These are phyloP conservation scores for Eupsilia transversa DNA, from an alignment of 2,888 invertebrate species.

Conservation along the genomic window DNA sequence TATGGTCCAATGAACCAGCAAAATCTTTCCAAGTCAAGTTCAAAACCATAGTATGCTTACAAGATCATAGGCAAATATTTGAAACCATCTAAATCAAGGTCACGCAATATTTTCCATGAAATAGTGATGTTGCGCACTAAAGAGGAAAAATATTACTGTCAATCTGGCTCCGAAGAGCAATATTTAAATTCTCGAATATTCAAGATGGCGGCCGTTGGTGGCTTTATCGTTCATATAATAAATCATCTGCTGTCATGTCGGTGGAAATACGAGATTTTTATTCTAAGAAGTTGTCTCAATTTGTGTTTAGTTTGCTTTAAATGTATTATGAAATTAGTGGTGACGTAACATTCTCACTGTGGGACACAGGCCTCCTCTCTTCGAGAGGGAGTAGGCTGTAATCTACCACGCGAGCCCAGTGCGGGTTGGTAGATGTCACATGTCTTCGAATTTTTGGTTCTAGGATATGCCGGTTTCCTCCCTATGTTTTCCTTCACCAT, in stretches of 20 bases:
- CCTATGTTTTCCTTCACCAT: no score
- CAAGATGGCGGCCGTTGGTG: conserved; percentile 76
- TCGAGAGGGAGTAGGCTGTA: no score
- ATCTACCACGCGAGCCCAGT: no score
- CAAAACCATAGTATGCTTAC: background rate
- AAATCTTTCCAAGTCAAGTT: background rate
- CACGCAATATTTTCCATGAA: conserved; percentile 44
- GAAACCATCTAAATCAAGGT: conserved; percentile 43
- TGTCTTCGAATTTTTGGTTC: no score
- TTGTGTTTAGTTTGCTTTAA: conserved; percentile 61
- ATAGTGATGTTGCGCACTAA: conserved; percentile 57
- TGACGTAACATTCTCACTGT: background rate
- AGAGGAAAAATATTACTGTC: conserved; percentile 68
- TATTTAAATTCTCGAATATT: conserved; percentile 70
- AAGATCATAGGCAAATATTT: conserved; percentile 26
- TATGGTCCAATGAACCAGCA: conserved; percentile 1
- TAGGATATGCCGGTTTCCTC: no score
- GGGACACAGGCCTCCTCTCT: no score
- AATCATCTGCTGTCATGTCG: conserved; percentile 78
- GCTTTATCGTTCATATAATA: conserved; percentile 77
- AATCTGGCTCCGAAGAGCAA: conserved; percentile 64
- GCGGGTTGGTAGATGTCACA: no score
- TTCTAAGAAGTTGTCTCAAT: conserved; percentile 71
- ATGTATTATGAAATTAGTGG: conserved; percentile 36
- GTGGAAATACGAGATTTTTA: conserved; percentile 75